Conservation (phyloP, 1,140 invertebrate species). For the Pentalonia nigronervosa region DNA sequence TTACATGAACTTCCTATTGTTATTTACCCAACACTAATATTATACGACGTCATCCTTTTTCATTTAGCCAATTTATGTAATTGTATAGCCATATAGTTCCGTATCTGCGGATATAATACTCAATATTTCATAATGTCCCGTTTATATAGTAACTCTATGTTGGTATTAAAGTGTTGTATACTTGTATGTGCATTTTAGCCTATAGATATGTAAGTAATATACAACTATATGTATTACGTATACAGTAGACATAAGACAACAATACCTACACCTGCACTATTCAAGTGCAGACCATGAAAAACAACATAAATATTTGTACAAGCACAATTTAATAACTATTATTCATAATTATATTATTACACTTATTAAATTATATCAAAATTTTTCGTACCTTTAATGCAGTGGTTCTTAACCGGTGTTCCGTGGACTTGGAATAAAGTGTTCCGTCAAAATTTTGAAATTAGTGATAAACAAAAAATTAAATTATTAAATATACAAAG, state of each 20-base stretch:
- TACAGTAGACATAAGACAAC: not conserved
- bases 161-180: not conserved
- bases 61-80: slow-evolving; percentile 1
- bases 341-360: not conserved
- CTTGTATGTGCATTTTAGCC: not conserved
- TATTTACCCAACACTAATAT: slow-evolving; percentile 13
- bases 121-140: not conserved
- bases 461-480: too few relatives aligned
- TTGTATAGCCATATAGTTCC: not conserved
- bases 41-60: not conserved
- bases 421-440: too few relatives aligned
- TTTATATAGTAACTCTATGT: not conserved
- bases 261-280: not conserved
- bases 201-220: not conserved
- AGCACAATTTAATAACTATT: not conserved
- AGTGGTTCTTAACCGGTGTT: too few relatives aligned
- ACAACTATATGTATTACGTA: too few relatives aligned
- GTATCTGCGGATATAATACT: not conserved
- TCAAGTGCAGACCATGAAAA: not conserved
- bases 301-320: not conserved
- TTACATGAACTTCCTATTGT: not conserved
- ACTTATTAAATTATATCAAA: not conserved
- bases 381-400: too few relatives aligned
- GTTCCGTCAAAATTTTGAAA: too few relatives aligned
- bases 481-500: too few relatives aligned